Evolutionary conservation across 2,888 invertebrate species (phyloP).

Genomic region (Caenorhabditis drosophilae): DNA sequence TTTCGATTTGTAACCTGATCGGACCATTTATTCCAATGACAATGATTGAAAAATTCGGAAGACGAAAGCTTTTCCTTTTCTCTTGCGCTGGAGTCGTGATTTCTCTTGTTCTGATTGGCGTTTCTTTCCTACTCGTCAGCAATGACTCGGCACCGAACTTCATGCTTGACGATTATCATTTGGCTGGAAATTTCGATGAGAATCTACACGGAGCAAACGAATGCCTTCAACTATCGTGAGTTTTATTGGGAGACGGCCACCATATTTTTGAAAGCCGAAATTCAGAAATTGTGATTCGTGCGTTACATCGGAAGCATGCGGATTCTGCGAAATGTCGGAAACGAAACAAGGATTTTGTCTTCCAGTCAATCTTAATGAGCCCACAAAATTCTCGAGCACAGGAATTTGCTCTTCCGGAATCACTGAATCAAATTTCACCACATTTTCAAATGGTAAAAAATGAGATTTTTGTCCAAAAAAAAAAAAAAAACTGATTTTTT

Average conservation of each 20-base stretch:
- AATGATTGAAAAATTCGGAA: constrained; percentile 58
- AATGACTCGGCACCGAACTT: constrained; percentile 35
- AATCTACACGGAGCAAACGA: constrained; percentile 4
- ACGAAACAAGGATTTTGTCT: constrained; percentile 27
- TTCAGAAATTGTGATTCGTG: constrained; percentile 71
- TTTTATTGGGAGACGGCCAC: not conserved
- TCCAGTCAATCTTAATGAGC: constrained; percentile 19
- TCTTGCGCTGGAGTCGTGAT: constrained; percentile 60
- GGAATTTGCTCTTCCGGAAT: constrained; percentile 17
- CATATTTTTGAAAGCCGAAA: not conserved
- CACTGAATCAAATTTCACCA: constrained; percentile 6
- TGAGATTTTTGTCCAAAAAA: too few relatives aligned
- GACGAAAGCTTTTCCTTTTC: constrained; percentile 55
- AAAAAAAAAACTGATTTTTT: too few relatives aligned
- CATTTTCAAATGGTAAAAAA: constrained; percentile 15
- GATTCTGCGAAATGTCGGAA: constrained; percentile 62
- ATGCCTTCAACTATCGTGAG: constrained; percentile 8
- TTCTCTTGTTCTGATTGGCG: constrained; percentile 58
- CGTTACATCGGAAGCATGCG: constrained; percentile 71
- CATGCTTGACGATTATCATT: constrained; percentile 3
- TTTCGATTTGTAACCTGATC: constrained; percentile 50
- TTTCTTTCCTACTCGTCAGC: constrained; percentile 50
- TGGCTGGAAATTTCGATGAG: constrained; percentile 14
- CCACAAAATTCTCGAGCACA: constrained; percentile 12
- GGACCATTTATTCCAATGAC: constrained; percentile 65